Evolutionary conservation across 1,140 invertebrate species (phyloP), one percentile per base, ranked within the genome.

Genomic region (Vanessa tameamea): DNA sequence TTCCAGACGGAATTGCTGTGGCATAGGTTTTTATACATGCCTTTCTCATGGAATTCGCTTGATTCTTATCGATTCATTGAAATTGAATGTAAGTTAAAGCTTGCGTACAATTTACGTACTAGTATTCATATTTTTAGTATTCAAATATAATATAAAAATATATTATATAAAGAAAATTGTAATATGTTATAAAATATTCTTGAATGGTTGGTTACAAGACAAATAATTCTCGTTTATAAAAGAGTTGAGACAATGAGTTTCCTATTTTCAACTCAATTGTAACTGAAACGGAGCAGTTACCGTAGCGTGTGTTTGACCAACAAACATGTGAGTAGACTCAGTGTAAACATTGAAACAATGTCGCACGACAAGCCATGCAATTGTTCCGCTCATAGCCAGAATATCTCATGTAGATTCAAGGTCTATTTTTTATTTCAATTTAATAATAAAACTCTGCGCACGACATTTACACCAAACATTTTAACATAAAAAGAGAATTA

Each of bases 201-300:
- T 43, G 26, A 31, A 31, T 0, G 3, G 6, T 31, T 0, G 3
- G 6, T 31, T 31, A 31, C 26, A 31, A 43, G 37, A 43, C 8
- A 12, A 50, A 50, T n/a, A 50, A n/a, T 14, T 14, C 12, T 14
- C 4, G n/a, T 50, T 50, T 50, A n/a, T 50, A 50, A 6, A 16
- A 55, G 9, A 55, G 4, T 20, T 55, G 14, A 61, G 11, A 37
- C 4, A 37, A 15, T 31, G 13, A 61, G 26, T 37, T 26, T 31
- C 26, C 23, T 37, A 37, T 37, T 61, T 61, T 31, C 31, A 47
- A 23, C 43, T 43, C 31, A 68, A 68, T 68, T 20, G 66, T 68
- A 68, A 67, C 65, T 67, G 66, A 37, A 68, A 57, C 51, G 7
- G 66, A 47, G 31, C 53, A 43, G 53, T 68, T 68, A 68, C 43